These are phyloP conservation scores for Micrasema longulum DNA, from an alignment of 1,140 invertebrate species.

Conservation along the genomic window DNA sequence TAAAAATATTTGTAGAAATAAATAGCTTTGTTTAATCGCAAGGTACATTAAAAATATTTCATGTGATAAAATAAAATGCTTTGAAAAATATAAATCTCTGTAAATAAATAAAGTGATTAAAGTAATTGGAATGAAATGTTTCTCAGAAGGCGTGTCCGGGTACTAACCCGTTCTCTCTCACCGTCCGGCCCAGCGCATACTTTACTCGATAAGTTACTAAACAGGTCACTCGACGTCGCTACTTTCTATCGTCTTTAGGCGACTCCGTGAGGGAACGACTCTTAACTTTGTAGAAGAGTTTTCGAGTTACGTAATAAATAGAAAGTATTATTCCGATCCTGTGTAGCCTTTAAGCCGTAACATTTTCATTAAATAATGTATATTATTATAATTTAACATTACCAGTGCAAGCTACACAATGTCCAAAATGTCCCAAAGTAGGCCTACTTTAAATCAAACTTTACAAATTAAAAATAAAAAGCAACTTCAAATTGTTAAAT, in stretches of 20 bases:
- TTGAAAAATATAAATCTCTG: conserved; percentile 11
- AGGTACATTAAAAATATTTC: background rate
- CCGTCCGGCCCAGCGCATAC: background rate
- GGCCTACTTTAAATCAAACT: too few species aligned
- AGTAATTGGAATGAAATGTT: conserved; percentile 27
- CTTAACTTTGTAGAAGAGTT: too few species aligned
- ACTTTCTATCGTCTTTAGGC: background rate
- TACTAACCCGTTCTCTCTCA: background rate
- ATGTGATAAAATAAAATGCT: background rate
- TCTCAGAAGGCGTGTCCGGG: background rate
- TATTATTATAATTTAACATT: too few species aligned
- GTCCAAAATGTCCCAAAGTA: too few species aligned
- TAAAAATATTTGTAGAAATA: background rate
- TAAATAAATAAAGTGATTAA: conserved; percentile 20
- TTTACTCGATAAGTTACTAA: background rate
- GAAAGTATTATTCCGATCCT: too few species aligned
- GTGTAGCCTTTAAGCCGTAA: too few species aligned
- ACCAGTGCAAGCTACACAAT: too few species aligned
- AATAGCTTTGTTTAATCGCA: background rate
- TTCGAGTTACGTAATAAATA: too few species aligned
- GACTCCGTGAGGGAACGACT: background rate
- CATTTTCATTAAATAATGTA: too few species aligned
- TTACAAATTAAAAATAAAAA: too few species aligned
- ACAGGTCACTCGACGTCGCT: background rate
- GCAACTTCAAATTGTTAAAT: too few species aligned